Conservation (phyloP, 2,113 vertebrate genomes). For the Chitala chitala region DNA sequence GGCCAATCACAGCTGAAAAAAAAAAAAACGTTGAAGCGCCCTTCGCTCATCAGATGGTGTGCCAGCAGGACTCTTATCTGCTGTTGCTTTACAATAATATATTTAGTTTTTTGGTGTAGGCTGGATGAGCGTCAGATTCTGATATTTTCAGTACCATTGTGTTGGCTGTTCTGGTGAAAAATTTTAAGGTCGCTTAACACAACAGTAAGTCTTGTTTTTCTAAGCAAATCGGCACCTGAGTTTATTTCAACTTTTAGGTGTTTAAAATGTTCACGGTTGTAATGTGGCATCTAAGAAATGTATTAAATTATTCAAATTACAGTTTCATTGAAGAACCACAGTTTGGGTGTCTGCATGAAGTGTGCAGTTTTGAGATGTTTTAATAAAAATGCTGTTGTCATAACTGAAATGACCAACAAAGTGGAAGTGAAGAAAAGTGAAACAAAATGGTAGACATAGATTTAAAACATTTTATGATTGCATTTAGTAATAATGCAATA, state of each 20-base stretch:
- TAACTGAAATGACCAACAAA: too few species aligned
- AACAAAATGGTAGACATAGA: too few species aligned
- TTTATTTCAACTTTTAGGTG: background rate
- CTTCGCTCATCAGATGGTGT: conserved; percentile 10
- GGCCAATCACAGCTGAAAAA: background rate
- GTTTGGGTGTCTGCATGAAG: too few species aligned
- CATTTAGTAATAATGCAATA: too few species aligned
- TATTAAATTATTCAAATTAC: too few species aligned
- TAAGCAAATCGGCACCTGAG: background rate
- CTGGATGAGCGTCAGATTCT: background rate
- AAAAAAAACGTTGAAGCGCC: background rate
- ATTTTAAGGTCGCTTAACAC: background rate
- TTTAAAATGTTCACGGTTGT: too few species aligned
- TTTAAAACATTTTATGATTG: too few species aligned
- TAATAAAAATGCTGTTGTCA: too few species aligned
- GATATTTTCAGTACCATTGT: conserved; percentile 19
- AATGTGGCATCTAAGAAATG: too few species aligned
- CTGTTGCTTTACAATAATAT: background rate
- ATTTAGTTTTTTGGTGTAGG: conserved; percentile 12
- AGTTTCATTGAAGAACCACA: too few species aligned
- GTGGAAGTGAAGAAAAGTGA: too few species aligned
- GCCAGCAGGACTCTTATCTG: background rate
- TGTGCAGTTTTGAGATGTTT: too few species aligned
- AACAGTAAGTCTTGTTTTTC: background rate
- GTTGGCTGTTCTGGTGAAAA: conserved; percentile 14